phyloP scores from a whole-genome alignment of 2,888 invertebrate genomes.

The Epistrophe eligans region DNA sequence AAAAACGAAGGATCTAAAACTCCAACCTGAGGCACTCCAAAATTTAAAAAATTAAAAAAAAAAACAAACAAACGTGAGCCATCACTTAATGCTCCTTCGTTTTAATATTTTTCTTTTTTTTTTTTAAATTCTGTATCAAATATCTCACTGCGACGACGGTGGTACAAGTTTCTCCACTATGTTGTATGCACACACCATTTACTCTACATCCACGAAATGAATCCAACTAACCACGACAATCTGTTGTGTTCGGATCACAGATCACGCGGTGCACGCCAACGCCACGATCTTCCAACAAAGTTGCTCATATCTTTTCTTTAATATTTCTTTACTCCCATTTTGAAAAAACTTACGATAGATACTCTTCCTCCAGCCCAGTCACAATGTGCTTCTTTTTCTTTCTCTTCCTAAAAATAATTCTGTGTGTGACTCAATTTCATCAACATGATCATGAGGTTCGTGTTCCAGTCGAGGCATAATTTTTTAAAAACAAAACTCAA shows the following conservation, averaged over 20 bases:
- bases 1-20: not conserved
- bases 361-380: not conserved
- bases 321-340: constrained; percentile 19
- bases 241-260: constrained; percentile 63
- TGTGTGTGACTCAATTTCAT: constrained; percentile 56
- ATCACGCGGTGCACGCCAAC: constrained; percentile 66
- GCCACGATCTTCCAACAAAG: constrained; percentile 52
- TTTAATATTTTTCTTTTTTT: not conserved
- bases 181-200: constrained; percentile 35
- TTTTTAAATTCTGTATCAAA: constrained; percentile 38
- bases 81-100: not conserved
- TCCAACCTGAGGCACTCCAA: not conserved
- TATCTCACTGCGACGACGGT: constrained; percentile 21
- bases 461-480: constrained; percentile 26
- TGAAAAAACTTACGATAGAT: not conserved
- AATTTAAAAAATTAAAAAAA: too few species aligned
- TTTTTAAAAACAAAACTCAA: constrained; percentile 45
- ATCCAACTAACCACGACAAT: constrained; percentile 65
- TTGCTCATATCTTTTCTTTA: constrained; percentile 29
- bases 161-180: constrained; percentile 50
- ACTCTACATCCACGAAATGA: constrained; percentile 47
- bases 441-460: constrained; percentile 40
- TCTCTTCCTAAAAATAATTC: constrained; percentile 36
- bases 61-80: constrained; percentile 29
- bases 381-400: constrained; percentile 13